Evolutionary conservation across 64 coral and sea anemone genomes (phyloP), one percentile per base, ranked within the genome.

Genomic region (Montipora sp.): DNA sequence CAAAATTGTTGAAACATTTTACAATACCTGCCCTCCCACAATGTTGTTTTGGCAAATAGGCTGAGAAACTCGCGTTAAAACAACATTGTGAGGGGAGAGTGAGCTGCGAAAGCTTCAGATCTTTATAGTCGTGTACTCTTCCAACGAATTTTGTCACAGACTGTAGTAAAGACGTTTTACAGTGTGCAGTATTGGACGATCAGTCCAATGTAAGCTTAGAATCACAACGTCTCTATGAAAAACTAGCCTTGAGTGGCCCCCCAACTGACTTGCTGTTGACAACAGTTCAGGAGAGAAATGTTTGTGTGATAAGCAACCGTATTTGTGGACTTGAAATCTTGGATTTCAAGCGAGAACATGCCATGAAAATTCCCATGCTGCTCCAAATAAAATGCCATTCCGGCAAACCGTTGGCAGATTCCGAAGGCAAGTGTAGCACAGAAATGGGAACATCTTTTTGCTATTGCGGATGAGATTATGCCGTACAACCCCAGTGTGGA

Each of bases 221-320:
- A 23, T 63, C 82, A 43, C 82, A 87, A 50, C 68, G 83, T 69
- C 44, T 89, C 23, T 94, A 85, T 77, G 78, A 89, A 5, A 66
- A 89, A 49, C 70, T 95, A 51, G 57, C 67, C 49, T 83, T 95
- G 21, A 45, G 87, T 20, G 93, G 89, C 5, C 89, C 93, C 67
- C 36, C 89, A 23, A 91, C 93, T 36, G 93, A 95, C 21, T 47
- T 81, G 15, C 55, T 91, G 51, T 69, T 95, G 60, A 87, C 89
- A 19, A 91, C 83, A n/a, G 73, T 95, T 23, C 89, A 95, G 75
- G 63, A 95, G 55, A 55, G 89, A 49, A 95, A 95, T 22, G 88
- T 90, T 1, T 70, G 80, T 63, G 75, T 92, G 57, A 59, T 6
- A 44, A 91, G 89, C 45, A 95, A 57, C 24, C 24, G 76, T 5